Evolutionary conservation across 2,113 vertebrate genomes (phyloP), one percentile per base, ranked within the genome.

Genomic region (Oreochromis aureus): DNA sequence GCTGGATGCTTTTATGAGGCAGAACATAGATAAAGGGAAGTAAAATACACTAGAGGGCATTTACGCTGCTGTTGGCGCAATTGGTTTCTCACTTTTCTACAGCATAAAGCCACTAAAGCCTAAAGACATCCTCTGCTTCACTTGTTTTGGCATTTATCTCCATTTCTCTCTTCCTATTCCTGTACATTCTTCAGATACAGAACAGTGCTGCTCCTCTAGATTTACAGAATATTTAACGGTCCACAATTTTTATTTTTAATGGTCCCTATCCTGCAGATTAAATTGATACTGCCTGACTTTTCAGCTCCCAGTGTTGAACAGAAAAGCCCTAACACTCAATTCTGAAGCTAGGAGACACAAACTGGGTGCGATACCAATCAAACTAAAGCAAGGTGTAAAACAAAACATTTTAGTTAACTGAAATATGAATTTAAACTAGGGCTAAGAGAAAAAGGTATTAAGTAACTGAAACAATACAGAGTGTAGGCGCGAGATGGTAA

Each of bases 1-100:
- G 85, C 87, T 85, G 87, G 88, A 5, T 3, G 34, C 85, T 84
- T 90, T 87, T 66, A 85, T 81, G 80, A 61, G 80, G 16, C 46
- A 12, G 41, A 51, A 34, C 19, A 2, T 27, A 56, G 51, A 58
- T 87, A 32, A 82, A 90, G n/a, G 56, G 16, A 53, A 51, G 30
- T 39, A 15, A 66, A 51, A 27, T 16, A 55, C 30, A 80, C 44
- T 13, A 30, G 59, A 32, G 51, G 58, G 69, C 53, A 16, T 82
- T 84, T 27, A 36, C 3, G n/a, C 7, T 16, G 58, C 55, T 59
- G 69, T 80, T 54, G 1, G 39, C 4, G 1, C 34, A 41, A 46
- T 83, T 80, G 51, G 81, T 79, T 86, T 81, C 36, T 69, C 19
- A 15, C 36, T 71, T 71, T 71, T 78, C 69, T 81, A 11, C 18